Evolutionary conservation across 2,888 invertebrate species (phyloP), one percentile per base, ranked within the genome.

Genomic region (Seladonia tumulorum): DNA sequence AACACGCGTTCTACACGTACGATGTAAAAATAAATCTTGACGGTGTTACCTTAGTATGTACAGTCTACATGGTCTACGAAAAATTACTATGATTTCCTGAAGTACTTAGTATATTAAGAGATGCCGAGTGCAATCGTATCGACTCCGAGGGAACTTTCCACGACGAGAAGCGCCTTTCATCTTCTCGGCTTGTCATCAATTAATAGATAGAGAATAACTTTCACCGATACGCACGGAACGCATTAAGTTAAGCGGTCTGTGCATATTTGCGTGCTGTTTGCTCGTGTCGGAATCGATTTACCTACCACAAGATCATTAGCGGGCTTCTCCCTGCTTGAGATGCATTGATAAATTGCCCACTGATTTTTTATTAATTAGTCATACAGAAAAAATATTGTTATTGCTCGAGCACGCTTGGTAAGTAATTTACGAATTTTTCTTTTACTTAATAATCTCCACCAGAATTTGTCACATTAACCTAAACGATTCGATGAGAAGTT

Each of bases 161-260:
- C 77, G 8, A 29, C 10, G 12, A 75, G 45, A 47, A 57, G 45
- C 53, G 42, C 47, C 68, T 66, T 45, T 74, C 74, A 53, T 7
- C 45, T 18, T n/a, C n/a, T 25, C 60, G 25, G 25, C 25, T 25
- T 14, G 35, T 68, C 25, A 45, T 35, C n/a, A 74, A 73, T 42
- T 53, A 29, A 60, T 75, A 45, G 57, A 73, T n/a, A 49, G 71
- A 70, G 70, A 29, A 80, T 81, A 60, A 60, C 82, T 82, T 83
- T 83, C 82, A 76, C 82, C 76, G 66, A 72, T 72, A 71, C 22
- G 14, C 29, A 16, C 53, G 42, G 45, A 71, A 47, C 75, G 25
- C 49, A 75, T 81, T 76, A 66, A 47, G 75, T 47, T 71, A 82
- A 82, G 25, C 18, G 16, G 12, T 5, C 22, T 60, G 29, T 60